Evolutionary conservation across 2,113 vertebrate species (phyloP).

Genomic region (Serinus canaria): DNA sequence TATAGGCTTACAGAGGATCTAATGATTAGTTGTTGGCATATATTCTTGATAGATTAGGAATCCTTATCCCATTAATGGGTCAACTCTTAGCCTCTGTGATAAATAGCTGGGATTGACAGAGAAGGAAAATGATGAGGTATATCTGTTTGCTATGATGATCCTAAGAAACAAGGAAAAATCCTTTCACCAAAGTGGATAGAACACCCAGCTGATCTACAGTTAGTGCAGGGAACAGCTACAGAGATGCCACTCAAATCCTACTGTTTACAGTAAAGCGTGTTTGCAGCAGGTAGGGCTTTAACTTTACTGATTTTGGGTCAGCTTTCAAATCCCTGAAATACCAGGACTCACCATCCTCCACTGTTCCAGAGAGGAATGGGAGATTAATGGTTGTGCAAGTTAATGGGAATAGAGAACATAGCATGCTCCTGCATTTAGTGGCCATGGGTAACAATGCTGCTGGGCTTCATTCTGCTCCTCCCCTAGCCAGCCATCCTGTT

Average conservation of each 20-base stretch:
- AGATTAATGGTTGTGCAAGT: background rate
- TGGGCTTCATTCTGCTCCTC: background rate
- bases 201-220: background rate
- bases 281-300: background rate
- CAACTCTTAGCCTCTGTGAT: constrained; percentile 44
- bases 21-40: constrained; percentile 38
- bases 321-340: background rate
- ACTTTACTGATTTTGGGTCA: background rate
- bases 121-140: constrained; percentile 26
- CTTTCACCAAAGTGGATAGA: background rate
- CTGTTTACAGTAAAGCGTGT: fast-evolving
- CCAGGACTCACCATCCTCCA: background rate
- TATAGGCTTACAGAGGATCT: constrained; percentile 5
- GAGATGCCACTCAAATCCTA: background rate
- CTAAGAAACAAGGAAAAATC: background rate
- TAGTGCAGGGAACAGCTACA: background rate
- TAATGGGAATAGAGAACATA: background rate
- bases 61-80: constrained; percentile 37
- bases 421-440: background rate
- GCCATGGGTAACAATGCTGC: background rate
- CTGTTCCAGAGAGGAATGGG: background rate
- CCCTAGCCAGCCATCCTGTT: background rate
- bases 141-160: background rate
- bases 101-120: constrained; percentile 42
- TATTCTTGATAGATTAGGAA: constrained; percentile 39